Base-by-base conservation (phyloP, 2,113 vertebrate genomes). In the Amphiprion percula region DNA sequence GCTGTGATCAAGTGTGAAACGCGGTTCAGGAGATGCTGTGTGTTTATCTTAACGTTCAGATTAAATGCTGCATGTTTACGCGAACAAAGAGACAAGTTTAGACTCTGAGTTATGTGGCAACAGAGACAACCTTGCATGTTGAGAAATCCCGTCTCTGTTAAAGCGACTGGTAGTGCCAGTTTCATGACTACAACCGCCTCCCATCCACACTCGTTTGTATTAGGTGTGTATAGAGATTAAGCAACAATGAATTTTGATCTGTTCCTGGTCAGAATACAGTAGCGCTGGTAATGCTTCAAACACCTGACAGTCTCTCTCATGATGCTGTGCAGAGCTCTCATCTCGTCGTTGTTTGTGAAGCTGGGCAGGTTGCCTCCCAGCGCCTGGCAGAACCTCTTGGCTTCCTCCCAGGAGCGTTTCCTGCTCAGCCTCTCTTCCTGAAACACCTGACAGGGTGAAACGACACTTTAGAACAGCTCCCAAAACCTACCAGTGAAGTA, bases 361-460 rank as follows among this genome's bases (percentile, higher is more conserved):
- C 98, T 98, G 68, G 95, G 94, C 71, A 99, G 95, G 80, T 96
- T 95, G 68, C 95, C 97, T 72, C 98, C 98, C 0, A 99, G 94
- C 0, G 95, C 96, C 86, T 95, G 94, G 76, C 98, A 99, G 90
- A 99, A 98, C 68, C 94, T 91, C 86, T 97, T 95, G 1, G 98
- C 97, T 88, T 99, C 98, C 79, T 96, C 96, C 98, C 98, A 99
- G 2, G 97, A 95, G 65, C 98, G 96, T 67, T 96, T 98, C 72
- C 96, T 95, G 82, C 94, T 92, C 84, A 98, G 77, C 82, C 98
- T 91, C 79, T 98, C 97, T 83, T 94, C 84, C 5, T 97, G 96
- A 91, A 99, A 99, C 53, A 97, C 90, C 98, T 99, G 84, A 80
- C 12, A 87, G 75, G 59, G 8, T n/a, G 8, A 84, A n/a, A 68